Evolutionary conservation across 2,888 invertebrate species (phyloP).

Genomic region (Drosophila pseudotalamancana): DNA sequence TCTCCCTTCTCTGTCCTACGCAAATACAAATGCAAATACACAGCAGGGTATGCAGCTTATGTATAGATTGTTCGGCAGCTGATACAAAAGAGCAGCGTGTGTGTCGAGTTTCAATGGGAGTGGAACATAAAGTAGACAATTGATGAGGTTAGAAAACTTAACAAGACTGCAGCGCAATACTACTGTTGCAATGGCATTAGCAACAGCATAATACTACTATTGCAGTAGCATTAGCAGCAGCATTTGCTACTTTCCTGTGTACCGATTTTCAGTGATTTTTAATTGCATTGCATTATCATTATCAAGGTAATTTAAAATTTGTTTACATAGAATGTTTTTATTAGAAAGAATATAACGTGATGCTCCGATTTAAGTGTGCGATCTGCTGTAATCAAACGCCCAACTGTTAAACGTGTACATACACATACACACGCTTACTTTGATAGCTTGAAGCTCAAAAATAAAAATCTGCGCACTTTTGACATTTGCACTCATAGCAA

Average conservation of each 20-base stretch:
- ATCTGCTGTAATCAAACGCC: no score
- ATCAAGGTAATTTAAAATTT: no score
- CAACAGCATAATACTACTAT: no score
- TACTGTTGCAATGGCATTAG: neutral
- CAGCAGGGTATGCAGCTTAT: slow-evolving; percentile 3
- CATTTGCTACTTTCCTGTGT: neutral
- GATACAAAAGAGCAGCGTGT: slow-evolving; percentile 1
- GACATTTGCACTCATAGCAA: neutral
- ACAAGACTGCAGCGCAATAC: slow-evolving; percentile 46
- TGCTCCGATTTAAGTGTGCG: neutral
- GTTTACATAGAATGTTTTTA: no score
- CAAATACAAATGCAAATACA: slow-evolving; percentile 27
- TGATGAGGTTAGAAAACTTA: slow-evolving; percentile 71
- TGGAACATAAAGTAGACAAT: slow-evolving; percentile 61
- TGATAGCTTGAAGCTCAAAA: neutral
- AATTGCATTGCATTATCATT: neutral
- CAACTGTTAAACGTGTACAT: neutral
- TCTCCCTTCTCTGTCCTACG: neutral
- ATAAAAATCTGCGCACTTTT: neutral
- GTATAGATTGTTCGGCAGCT: slow-evolving; percentile 10
- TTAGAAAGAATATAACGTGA: no score
- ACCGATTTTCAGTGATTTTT: neutral
- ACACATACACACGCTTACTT: neutral
- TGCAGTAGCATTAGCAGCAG: neutral
- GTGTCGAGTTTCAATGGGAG: slow-evolving; percentile 7